These are phyloP conservation scores for Cygnus buccinator DNA, from an alignment of 2,113 vertebrate genomes.

Conservation along the genomic window DNA sequence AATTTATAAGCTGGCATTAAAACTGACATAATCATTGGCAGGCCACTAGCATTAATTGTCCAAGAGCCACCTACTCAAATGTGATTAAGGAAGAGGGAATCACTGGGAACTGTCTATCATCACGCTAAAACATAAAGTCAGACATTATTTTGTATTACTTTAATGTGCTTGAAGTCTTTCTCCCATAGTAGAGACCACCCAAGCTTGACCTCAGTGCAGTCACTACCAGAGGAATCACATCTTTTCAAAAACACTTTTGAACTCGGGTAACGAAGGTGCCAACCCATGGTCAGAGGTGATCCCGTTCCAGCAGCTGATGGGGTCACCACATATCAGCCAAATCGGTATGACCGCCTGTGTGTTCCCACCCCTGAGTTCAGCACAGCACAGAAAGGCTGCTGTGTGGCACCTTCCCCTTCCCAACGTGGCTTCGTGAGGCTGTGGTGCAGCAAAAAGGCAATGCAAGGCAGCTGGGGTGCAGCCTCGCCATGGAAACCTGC, in stretches of 20 bases:
- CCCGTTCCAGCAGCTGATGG: not conserved
- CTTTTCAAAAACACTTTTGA: not conserved
- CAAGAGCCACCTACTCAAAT: not conserved
- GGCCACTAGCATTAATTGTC: not conserved
- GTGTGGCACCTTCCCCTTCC: not conserved
- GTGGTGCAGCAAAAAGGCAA: not conserved
- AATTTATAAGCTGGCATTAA: not conserved
- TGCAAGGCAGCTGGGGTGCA: not conserved
- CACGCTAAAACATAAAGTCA: not conserved
- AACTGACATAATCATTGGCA: not conserved
- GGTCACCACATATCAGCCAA: not conserved
- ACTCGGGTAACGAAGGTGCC: not conserved
- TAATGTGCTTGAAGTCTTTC: not conserved
- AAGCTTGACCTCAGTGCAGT: not conserved
- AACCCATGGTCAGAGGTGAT: not conserved
- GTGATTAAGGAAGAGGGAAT: not conserved
- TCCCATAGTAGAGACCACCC: not conserved
- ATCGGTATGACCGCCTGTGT: fast-evolving
- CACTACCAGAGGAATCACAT: not conserved
- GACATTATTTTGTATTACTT: not conserved
- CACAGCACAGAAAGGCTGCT: fast-evolving
- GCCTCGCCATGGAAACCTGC: not conserved
- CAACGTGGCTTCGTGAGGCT: fast-evolving
- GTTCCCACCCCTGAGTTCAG: not conserved
- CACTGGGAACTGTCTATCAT: not conserved